These are phyloP conservation scores for Sarcophilus harrisii DNA, from an alignment of 2,797 vertebrate species.

Conservation along the genomic window DNA sequence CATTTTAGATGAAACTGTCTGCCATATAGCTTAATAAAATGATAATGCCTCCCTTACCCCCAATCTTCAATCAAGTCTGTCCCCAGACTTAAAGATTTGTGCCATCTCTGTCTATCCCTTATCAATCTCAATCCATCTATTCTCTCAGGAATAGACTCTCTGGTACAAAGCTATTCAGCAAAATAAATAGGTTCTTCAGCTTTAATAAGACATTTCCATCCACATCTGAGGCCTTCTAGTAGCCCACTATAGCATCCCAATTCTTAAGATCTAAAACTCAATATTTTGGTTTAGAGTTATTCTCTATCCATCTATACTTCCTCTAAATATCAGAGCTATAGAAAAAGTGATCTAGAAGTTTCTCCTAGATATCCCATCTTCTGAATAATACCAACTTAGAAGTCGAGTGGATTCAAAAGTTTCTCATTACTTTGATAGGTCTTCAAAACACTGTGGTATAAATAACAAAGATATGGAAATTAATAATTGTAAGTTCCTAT, in stretches of 20 bases:
- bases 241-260: neutral
- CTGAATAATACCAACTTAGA: neutral
- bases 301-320: neutral
- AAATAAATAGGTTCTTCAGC: neutral
- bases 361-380: neutral
- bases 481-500: constrained; percentile 20
- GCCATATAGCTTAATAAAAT: neutral
- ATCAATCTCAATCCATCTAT: neutral
- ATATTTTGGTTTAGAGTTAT: neutral
- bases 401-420: neutral
- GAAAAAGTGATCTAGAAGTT: neutral
- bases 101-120: neutral
- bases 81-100: neutral
- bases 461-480: neutral
- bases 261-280: neutral
- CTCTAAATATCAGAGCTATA: neutral
- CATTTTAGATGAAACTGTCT: constrained; percentile 2
- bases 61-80: neutral
- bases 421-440: neutral
- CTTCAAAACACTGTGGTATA: neutral
- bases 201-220: neutral
- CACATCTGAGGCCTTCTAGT: neutral
- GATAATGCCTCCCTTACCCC: neutral
- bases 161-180: neutral
- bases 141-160: neutral